phyloP scores from a whole-genome alignment of 2,113 vertebrate genomes.

The Dipodomys spectabilis region DNA sequence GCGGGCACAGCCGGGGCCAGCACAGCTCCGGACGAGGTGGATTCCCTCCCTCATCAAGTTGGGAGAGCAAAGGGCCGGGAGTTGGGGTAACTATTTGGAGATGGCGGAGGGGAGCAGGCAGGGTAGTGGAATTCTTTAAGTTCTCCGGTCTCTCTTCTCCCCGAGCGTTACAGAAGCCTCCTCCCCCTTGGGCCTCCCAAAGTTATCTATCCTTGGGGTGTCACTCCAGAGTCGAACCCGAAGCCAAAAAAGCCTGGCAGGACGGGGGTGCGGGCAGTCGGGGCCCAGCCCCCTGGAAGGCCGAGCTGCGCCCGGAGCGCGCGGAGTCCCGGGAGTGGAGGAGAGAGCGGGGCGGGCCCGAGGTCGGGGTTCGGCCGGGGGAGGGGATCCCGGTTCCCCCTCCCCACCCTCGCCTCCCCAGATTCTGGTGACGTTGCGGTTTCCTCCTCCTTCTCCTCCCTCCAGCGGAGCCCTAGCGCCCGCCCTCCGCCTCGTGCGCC shows the following conservation, averaged over 20 bases:
- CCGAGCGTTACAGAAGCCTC: neutral
- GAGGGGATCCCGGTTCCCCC: neutral
- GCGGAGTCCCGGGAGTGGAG: neutral
- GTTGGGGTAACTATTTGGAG: neutral
- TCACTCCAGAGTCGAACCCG: neutral
- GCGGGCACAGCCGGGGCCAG: neutral
- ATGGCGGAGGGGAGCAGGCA: neutral
- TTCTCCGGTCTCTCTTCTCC: neutral
- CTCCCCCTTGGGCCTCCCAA: constrained; percentile 49
- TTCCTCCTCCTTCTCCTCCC: constrained; percentile 68
- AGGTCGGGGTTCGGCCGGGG: neutral
- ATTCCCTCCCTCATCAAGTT: neutral
- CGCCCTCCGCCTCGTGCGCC: constrained; percentile 39
- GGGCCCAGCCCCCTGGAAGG: neutral
- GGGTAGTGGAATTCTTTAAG: neutral
- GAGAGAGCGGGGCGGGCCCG: neutral
- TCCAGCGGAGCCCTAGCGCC: constrained; percentile 43
- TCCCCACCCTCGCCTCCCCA: constrained; percentile 16
- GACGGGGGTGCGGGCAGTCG: neutral
- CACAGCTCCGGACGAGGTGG: constrained; percentile 30
- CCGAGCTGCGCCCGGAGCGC: neutral
- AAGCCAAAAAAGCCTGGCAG: constrained; percentile 1
- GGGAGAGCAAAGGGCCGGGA: neutral
- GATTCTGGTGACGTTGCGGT: constrained; percentile 79
- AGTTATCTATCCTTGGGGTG: constrained; percentile 11